Evolutionary conservation across 2,797 vertebrate genomes (phyloP), one percentile per base, ranked within the genome.

Genomic region (Halcyon chelicuti): DNA sequence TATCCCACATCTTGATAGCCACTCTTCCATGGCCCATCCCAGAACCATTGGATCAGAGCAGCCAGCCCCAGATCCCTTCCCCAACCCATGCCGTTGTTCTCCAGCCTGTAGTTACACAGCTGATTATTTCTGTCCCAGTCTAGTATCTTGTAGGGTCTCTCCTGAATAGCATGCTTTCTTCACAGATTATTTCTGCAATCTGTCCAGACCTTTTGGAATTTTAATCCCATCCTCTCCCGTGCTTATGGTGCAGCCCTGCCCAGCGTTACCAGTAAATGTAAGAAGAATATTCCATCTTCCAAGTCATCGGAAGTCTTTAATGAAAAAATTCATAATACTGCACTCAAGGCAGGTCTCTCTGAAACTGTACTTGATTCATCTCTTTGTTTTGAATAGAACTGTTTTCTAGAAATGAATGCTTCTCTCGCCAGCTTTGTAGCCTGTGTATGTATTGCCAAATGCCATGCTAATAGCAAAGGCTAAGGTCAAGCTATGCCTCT

Each of bases 151-250:
- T 28, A 28, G 26, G 26, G 10, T 78, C 15, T 60, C 67, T 70
- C 55, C 25, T 33, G 44, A 49, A 4, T 15, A 52, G 6, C 31
- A 10, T 2, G 9, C 10, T 19, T 52, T 13, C 35, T 66, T 54
- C 22, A 31, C 40, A 83, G 68, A 42, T 47, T 67, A n/a, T 49
- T 75, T 61, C 57, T 72, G 54, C 44, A 21, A 6, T 49, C 73
- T 73, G 15, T 57, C 20, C 28, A 40, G 68, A 44, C 44, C 49
- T 68, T 78, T 75, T 4, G 35, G 62, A 60, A 39, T 68, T 67
- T 78, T 9, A 35, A 37, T 65, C 46, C 62, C 0, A 0, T 15
- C 20, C 42, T 73, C 76, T 46, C 0, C 0, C 20, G 55, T 47
- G 42, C 21, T 85, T 28, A 1, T 47, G 19, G 62, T 11, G 54